Base-by-base conservation (phyloP, 2,113 vertebrate genomes). In the Podarcis raffonei region DNA sequence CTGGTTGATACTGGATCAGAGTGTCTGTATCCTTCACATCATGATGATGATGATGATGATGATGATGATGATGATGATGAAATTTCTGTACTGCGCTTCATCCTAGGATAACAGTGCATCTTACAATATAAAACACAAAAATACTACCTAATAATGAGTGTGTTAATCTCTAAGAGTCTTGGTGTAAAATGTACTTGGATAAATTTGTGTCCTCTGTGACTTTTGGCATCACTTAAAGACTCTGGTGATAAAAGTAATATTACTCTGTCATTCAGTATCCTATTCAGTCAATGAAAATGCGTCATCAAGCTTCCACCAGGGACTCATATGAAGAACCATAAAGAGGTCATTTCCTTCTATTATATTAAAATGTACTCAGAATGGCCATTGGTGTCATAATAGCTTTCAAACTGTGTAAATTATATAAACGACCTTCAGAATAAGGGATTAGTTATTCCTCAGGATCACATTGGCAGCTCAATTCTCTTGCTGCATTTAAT, bases 231-330 rank as follows among this genome's bases (percentile, higher is more conserved):
- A 37, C 66, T 85, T 90, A 81, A 86, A 92, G 72, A 66, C 9
- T 32, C 18, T 37, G 27, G 78, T 72, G 89, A 92, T 84, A 89
- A 92, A 94, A 89, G 65, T 77, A 23, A 39, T 84, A 89, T 35
- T 12, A 87, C 6, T 91, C 12, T 90, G 57, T 57, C 81, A 85
- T 89, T 91, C 75, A 85, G 35, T n/a, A 83, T 93, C 92, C 68
- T 39, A 78, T 86, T 77, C 84, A 87, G 88, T 74, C 16, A 89
- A 87, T 90, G 66, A 87, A 94, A 89, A 92, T 91, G 93, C 59
- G 76, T 96, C 90, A 89, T 78, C 39, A 90, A 83, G 11, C 72
- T 83, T 93, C 85, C 37, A 0, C 35, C n/a, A 57, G 72, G 83
- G 57, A 91, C 74, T 87, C 42, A 35, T n/a, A n/a, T 78, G 92